Base-by-base conservation (phyloP, 2,888 invertebrate species). In the Heliconius ismenius region DNA sequence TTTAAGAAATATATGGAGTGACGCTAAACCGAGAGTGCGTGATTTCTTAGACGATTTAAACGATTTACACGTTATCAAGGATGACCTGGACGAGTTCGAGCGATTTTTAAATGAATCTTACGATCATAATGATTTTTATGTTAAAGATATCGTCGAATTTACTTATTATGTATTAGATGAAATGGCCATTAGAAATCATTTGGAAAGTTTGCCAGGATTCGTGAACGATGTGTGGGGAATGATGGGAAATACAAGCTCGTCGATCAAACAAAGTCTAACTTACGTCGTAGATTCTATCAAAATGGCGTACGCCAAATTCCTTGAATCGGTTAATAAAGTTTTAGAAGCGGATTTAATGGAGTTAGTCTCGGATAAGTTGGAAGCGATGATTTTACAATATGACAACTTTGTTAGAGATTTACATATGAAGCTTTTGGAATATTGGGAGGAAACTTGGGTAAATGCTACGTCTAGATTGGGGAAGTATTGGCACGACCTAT, bases 221-320 rank as follows among this genome's bases (percentile, higher is more conserved):
- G 95, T 98, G 0, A 96, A 96, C 70, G 98, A 98, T 87, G 95
- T 98, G 85, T 97, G 97, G 97, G 97, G 97, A 9, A 96, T 97
- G 83, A 97, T 98, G 97, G 98, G 97, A 0, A 97, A 97, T 75
- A 97, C 97, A 0, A 97, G 97, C 13, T 95, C 96, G 81, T 97
- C 97, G 0, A 95, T 98, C 28, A 96, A 97, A 69, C 96, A 97
- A 81, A 97, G 97, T 81, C 91, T 98, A 15, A 90, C 96, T 0
- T 97, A 96, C 95, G 95, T 97, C 0, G 96, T 97, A 0, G 96
- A 97, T 79, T 95, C 96, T 78, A 94, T 97, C 0, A 97, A 97
- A 85, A 94, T 90, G 64, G 96, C 96, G 0, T 97, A 97, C 84
- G 95, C 96, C 36, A 96, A 96, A 83, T 94, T 96, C 24, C 91